Evolutionary conservation across 2,888 invertebrate species (phyloP).

Genomic region (Pseudococcus jackbeardsleyi): DNA sequence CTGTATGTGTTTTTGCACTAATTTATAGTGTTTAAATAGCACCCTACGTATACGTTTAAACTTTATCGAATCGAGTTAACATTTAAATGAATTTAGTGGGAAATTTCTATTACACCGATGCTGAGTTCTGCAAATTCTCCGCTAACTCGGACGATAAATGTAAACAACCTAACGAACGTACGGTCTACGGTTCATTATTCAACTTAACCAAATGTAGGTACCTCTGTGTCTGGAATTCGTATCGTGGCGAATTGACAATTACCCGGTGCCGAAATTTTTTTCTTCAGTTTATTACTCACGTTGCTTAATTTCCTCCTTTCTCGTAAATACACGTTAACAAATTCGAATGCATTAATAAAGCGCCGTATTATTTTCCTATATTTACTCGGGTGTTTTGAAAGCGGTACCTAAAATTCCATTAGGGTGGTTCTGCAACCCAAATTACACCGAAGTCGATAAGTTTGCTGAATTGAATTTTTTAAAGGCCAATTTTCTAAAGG

Average conservation of each 20-base stretch:
- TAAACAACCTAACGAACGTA: slow-evolving; percentile 23
- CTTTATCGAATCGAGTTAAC: neutral
- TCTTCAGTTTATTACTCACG: neutral
- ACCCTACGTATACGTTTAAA: neutral
- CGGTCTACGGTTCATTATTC: slow-evolving; percentile 20
- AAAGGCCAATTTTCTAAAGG: no score
- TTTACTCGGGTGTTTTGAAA: no score
- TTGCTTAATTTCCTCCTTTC: neutral
- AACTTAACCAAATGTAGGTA: neutral
- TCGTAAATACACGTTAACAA: neutral
- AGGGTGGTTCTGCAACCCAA: no score
- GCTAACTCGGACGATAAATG: slow-evolving; percentile 6
- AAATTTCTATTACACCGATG: slow-evolving; percentile 9
- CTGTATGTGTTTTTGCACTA: neutral
- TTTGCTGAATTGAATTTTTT: no score
- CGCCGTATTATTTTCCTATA: no score
- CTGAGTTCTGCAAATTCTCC: neutral
- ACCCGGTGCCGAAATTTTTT: neutral
- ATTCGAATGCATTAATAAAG: neutral
- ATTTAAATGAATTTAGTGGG: slow-evolving; percentile 14
- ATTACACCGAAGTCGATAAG: no score
- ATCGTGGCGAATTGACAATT: neutral
- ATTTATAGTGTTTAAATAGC: neutral
- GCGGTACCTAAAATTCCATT: no score
- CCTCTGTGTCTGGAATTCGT: neutral